Percentiles rank a stretch among this genome's conserved stretches.
These are phyloP conservation scores for Cylloceria caligata DNA, from an alignment of 2,888 invertebrate genomes.

Conservation along the genomic window DNA sequence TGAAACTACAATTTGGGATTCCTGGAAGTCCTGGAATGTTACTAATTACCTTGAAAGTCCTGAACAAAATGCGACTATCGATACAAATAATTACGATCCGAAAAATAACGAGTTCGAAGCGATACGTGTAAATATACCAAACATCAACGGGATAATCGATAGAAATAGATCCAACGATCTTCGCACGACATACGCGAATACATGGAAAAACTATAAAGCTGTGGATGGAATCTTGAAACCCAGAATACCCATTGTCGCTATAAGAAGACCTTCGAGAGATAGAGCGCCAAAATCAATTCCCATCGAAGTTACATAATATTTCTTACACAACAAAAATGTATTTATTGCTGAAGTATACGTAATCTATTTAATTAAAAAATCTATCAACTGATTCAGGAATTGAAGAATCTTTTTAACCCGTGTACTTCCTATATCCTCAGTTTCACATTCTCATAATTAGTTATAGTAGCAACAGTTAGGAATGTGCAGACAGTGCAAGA, in stretches of 20 bases:
- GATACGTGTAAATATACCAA: neutral
- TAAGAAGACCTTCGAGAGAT: slow-evolving; percentile 42
- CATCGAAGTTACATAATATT: slow-evolving; percentile 24
- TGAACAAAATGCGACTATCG: slow-evolving; percentile 24
- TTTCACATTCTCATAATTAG: neutral
- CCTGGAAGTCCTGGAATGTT: slow-evolving; percentile 43
- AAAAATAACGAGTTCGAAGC: slow-evolving; percentile 32
- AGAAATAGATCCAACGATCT: slow-evolving; percentile 37
- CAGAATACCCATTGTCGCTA: slow-evolving; percentile 62
- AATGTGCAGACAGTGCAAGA: slow-evolving; percentile 46
- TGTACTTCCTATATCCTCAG: neutral
- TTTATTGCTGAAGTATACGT: slow-evolving; percentile 26
- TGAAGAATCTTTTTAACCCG: neutral
- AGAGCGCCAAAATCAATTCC: slow-evolving; percentile 31
- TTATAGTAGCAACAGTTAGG: neutral
- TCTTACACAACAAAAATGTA: neutral
- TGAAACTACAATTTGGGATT: slow-evolving; percentile 30
- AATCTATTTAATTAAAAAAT: slow-evolving; percentile 38
- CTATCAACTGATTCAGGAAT: neutral
- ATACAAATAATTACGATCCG: slow-evolving; percentile 1
- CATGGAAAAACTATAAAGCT: slow-evolving; percentile 74
- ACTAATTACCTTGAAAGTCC: neutral
- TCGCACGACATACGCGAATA: slow-evolving; percentile 70
- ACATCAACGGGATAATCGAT: slow-evolving; percentile 22
- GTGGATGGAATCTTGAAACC: slow-evolving; percentile 75